Percentiles rank a stretch among this genome's conserved stretches.
These are phyloP conservation scores for Poeciliopsis occidentalis DNA, from an alignment of 2,113 vertebrate species.

Conservation along the genomic window DNA sequence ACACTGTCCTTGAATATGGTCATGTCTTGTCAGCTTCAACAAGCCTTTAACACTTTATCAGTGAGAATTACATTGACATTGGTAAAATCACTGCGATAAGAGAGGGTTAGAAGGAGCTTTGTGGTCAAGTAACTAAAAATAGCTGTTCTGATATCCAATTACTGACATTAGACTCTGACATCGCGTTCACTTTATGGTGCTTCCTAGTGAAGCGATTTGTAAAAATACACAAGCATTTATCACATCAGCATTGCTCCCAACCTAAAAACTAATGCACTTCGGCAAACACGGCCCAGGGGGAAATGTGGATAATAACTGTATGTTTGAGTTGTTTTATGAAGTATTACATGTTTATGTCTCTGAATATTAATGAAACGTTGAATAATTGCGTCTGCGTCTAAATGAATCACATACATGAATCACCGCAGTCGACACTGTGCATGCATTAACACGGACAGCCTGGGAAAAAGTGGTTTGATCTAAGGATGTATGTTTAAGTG, in stretches of 20 bases:
- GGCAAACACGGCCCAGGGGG: conserved; percentile 56
- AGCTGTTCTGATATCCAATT: conserved; percentile 32
- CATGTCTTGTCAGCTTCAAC: neutral
- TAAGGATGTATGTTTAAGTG: conserved; percentile 30
- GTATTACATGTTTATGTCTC: conserved; percentile 69
- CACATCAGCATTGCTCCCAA: conserved; percentile 33
- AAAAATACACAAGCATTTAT: conserved; percentile 54
- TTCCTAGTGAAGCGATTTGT: conserved; percentile 51
- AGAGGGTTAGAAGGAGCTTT: neutral
- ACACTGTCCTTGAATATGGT: conserved; percentile 4
- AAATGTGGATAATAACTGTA: conserved; percentile 52
- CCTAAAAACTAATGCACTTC: conserved; percentile 52
- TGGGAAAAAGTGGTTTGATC: conserved; percentile 36
- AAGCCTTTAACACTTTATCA: conserved; percentile 7
- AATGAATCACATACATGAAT: conserved; percentile 67
- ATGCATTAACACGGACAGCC: conserved; percentile 57
- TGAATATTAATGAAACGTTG: conserved; percentile 74
- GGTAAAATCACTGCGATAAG: conserved; percentile 30
- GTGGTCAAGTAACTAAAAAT: conserved; percentile 39
- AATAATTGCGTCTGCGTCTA: conserved; percentile 54
- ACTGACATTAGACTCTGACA: conserved; percentile 21
- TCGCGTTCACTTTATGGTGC: conserved; percentile 10
- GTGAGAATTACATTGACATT: conserved; percentile 20
- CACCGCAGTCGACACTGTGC: conserved; percentile 37
- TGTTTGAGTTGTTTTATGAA: conserved; percentile 67